Conservation (phyloP, 2,888 invertebrate species). For the Hirtodrosophila confusa region DNA sequence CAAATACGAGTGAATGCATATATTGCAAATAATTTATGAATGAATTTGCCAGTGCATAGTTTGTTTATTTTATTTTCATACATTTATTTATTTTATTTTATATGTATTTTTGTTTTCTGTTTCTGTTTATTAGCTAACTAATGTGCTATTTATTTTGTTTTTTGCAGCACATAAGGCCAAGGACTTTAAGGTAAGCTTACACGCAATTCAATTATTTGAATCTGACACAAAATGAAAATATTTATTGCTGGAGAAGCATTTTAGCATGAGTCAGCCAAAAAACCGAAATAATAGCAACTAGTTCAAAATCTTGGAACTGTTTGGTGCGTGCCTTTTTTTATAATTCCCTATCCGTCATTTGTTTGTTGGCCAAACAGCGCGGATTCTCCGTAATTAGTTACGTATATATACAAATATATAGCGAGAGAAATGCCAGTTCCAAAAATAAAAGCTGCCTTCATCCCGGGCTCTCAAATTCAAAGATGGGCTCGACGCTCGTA, state of each 20-base stretch:
- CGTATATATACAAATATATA: background rate
- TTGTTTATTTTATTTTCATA: no score
- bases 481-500: constrained; percentile 44
- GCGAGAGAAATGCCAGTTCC: constrained; percentile 34
- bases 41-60: no score
- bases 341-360: no score
- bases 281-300: constrained; percentile 6
- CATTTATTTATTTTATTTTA: no score
- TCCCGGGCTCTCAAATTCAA: constrained; percentile 5
- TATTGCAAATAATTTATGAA: no score
- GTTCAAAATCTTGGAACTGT: constrained; percentile 6
- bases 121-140: no score
- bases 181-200: constrained; percentile 22
- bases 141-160: background rate
- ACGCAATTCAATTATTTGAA: background rate
- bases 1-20: no score
- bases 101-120: no score
- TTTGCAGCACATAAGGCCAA: background rate
- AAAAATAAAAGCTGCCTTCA: constrained; percentile 72
- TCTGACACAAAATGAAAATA: constrained; percentile 18
- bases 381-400: constrained; percentile 10
- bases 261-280: background rate
- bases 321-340: constrained; percentile 2
- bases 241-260: background rate
- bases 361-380: constrained; percentile 10